A percentile compares a stretch with the other conserved stretches of the same genome.
phyloP scores from a whole-genome alignment of 2,113 vertebrate genomes.

The Apus apus region DNA sequence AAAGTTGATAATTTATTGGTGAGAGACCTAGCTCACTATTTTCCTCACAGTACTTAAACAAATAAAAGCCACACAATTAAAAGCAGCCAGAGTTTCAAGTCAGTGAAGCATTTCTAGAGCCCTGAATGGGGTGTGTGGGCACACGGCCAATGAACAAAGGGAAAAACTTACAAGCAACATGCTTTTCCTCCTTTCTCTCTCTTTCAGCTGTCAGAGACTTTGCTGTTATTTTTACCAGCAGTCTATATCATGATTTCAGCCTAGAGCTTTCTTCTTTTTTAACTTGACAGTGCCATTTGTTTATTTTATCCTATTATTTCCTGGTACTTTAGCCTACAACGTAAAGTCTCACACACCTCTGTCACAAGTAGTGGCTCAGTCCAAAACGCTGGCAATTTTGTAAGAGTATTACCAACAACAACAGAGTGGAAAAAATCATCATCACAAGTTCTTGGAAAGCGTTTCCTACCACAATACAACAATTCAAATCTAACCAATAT shows the following conservation, averaged over 20 bases:
- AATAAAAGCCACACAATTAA: slow-evolving; percentile 37
- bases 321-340: neutral
- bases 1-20: slow-evolving; percentile 3
- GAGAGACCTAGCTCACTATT: slow-evolving; percentile 3
- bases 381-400: neutral
- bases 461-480: neutral
- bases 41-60: slow-evolving; percentile 41
- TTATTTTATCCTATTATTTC: neutral
- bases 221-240: slow-evolving; percentile 37
- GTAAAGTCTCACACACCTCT: neutral
- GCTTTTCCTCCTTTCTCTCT: neutral
- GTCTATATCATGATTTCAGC: slow-evolving; percentile 15
- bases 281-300: neutral
- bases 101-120: slow-evolving; percentile 33
- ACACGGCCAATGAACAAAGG: slow-evolving; percentile 14
- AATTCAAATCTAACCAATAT: neutral
- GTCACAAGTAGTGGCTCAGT: neutral
- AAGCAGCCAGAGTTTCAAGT: slow-evolving; percentile 44
- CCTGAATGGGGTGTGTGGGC: slow-evolving; percentile 10
- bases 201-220: slow-evolving; percentile 41
- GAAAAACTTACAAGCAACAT: slow-evolving; percentile 45
- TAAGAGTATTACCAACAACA: neutral
- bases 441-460: neutral
- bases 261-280: neutral
- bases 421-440: neutral